Conservation (phyloP, 1,140 invertebrate species). For the Drosophila watanabei region DNA sequence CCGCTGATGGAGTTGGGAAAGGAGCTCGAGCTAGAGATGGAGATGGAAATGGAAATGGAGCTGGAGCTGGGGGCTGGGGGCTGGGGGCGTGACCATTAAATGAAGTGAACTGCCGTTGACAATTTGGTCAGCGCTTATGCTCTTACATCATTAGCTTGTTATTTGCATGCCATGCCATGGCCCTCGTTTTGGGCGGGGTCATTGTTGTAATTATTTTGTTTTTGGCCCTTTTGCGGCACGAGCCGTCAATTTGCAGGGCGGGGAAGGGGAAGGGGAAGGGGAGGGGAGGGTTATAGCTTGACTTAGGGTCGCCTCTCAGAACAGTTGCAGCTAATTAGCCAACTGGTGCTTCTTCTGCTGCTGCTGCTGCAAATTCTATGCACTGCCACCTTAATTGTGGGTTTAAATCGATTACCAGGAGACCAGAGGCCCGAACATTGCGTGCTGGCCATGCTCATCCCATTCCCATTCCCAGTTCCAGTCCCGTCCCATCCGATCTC, state of each 20-base stretch:
- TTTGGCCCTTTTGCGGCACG: conserved; percentile 69
- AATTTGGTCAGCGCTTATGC: conserved; percentile 81
- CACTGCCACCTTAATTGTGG: conserved; percentile 66
- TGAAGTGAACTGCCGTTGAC: conserved; percentile 67
- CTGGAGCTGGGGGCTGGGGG: background rate
- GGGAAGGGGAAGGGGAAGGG: background rate
- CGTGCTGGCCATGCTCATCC: conserved; percentile 44
- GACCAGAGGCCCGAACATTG: conserved; percentile 48
- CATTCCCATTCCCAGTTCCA: background rate
- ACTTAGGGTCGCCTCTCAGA: conserved; percentile 45
- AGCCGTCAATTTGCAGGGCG: conserved; percentile 60
- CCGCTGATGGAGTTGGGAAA: background rate
- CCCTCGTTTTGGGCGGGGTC: conserved; percentile 1
- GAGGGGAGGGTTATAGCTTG: conserved; percentile 1
- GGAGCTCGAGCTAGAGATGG: background rate
- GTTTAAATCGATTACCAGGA: conserved; percentile 75
- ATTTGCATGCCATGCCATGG: conserved; percentile 70
- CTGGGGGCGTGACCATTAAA: conserved; percentile 45
- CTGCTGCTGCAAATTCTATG: conserved; percentile 59
- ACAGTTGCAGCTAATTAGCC: conserved; percentile 82
- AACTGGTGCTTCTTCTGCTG: conserved; percentile 68
- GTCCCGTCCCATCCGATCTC: conserved; percentile 14
- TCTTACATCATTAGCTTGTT: conserved; percentile 84
- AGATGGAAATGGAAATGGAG: background rate
- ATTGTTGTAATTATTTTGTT: conserved; percentile 57